phyloP scores from a whole-genome alignment of 1,140 invertebrate species.

The Drosophila obscura region DNA sequence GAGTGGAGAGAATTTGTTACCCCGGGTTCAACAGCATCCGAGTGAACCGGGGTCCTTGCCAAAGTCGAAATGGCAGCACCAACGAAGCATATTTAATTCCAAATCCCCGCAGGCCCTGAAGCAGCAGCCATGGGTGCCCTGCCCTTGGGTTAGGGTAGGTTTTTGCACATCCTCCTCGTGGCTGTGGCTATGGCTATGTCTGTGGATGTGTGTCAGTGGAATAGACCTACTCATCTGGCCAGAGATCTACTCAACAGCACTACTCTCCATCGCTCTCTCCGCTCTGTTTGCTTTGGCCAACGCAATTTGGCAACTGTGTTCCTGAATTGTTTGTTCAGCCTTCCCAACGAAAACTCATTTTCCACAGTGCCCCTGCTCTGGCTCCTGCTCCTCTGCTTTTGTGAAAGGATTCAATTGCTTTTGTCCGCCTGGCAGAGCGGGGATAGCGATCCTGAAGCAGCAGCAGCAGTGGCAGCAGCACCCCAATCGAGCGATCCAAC shows the following conservation, averaged over 20 bases:
- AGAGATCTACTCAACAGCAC: too few species aligned
- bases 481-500: conserved; percentile 41
- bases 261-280: neutral
- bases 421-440: conserved; percentile 35
- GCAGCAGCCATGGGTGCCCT: conserved; percentile 31
- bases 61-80: conserved; percentile 81
- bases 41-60: conserved; percentile 61
- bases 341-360: conserved; percentile 66
- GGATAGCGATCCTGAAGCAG: conserved; percentile 35
- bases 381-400: conserved; percentile 36
- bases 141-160: conserved; percentile 72
- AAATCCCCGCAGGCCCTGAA: conserved; percentile 70
- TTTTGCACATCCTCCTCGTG: conserved; percentile 53
- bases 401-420: conserved; percentile 65
- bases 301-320: conserved; percentile 79
- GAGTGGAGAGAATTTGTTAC: conserved; percentile 52
- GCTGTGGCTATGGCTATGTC: neutral
- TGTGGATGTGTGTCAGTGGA: conserved; percentile 68
- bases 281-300: conserved; percentile 77
- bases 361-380: conserved; percentile 27
- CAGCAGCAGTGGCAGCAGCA: conserved; percentile 7
- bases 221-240: conserved; percentile 31
- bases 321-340: conserved; percentile 72
- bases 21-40: conserved; percentile 59
- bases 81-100: conserved; percentile 83